phyloP scores from a whole-genome alignment of 2,888 invertebrate genomes.

The Idaea biselata region DNA sequence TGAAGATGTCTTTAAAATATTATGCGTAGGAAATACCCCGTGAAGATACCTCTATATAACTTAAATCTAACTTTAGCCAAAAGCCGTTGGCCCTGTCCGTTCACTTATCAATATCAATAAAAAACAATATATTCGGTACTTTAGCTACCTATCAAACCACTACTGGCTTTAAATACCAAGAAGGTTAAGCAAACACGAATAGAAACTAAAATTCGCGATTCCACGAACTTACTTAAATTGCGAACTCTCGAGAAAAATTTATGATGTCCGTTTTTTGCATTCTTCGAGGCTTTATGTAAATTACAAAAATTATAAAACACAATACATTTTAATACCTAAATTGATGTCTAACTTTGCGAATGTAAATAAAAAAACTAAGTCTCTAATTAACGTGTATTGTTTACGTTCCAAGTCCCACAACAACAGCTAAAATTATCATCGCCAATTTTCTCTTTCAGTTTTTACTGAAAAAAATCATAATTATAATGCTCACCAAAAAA shows the following conservation, averaged over 20 bases:
- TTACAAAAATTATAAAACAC: constrained; percentile 1
- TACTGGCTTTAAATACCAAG: background rate
- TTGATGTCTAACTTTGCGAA: constrained; percentile 3
- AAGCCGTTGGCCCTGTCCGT: background rate
- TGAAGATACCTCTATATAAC: background rate
- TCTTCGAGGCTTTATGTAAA: background rate
- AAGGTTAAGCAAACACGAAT: constrained; percentile 1
- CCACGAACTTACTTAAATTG: background rate
- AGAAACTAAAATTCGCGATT: background rate
- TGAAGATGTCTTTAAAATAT: background rate
- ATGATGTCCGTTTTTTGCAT: background rate
- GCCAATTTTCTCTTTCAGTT: background rate
- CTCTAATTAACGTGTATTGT: constrained; percentile 26
- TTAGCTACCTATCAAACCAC: background rate
- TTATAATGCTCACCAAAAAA: constrained; percentile 56
- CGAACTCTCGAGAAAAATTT: background rate
- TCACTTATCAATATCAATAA: background rate
- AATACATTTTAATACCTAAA: background rate
- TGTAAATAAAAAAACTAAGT: constrained; percentile 18
- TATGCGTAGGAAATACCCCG: no score
- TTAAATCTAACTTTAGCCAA: background rate
- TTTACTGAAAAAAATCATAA: background rate
- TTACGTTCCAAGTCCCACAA: constrained; percentile 11
- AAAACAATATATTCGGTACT: background rate
- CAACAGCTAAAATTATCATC: background rate